phyloP scores from a whole-genome alignment of 2,113 vertebrate genomes.

The Mohoua ochrocephala region DNA sequence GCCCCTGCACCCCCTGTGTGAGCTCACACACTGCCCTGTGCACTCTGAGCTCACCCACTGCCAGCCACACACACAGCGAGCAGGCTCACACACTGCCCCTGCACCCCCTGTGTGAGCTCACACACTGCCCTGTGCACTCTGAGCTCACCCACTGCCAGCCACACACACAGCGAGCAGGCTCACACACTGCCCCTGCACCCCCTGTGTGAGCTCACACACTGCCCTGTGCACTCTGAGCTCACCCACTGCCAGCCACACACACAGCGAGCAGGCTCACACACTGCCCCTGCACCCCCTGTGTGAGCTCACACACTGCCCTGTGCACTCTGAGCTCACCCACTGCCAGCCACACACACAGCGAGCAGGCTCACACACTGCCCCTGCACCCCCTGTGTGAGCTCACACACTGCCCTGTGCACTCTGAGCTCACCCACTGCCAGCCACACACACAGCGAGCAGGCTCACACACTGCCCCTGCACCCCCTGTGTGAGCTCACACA shows the following conservation, averaged over 20 bases:
- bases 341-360: accelerated
- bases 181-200: not conserved
- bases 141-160: not conserved
- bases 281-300: not conserved
- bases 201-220: not conserved
- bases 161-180: not conserved
- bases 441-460: not conserved
- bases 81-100: not conserved
- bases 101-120: not conserved
- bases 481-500: not conserved
- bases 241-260: accelerated
- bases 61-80: accelerated
- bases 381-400: not conserved
- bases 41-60: not conserved
- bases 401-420: not conserved
- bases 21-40: not conserved
- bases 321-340: too few relatives aligned
- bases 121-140: too few relatives aligned
- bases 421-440: not conserved
- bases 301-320: not conserved
- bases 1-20: not conserved
- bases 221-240: too few relatives aligned
- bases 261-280: not conserved
- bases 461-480: not conserved
- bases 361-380: not conserved